A percentile compares a stretch with the other conserved stretches of the same genome.
Evolutionary conservation across 2,113 vertebrate species (phyloP).

Genomic region (Triplophysa siluroides): DNA sequence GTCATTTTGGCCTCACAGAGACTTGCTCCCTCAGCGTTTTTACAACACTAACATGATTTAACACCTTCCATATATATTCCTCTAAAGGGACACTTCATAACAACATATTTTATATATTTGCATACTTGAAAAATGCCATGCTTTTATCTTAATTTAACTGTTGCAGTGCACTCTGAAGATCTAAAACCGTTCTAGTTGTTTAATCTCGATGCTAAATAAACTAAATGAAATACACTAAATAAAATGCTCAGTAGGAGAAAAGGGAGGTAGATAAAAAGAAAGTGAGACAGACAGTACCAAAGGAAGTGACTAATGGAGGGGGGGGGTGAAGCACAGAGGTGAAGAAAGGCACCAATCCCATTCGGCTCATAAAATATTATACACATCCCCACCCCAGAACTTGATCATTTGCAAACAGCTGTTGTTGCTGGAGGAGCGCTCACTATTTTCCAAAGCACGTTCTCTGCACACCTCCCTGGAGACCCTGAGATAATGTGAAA

Average conservation of each 20-base stretch:
- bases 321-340: conserved; percentile 42
- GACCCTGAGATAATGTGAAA: conserved; percentile 67
- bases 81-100: conserved; percentile 42
- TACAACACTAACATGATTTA: conserved; percentile 18
- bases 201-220: not conserved
- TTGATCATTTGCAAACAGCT: conserved; percentile 79
- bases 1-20: too few species aligned
- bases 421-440: conserved; percentile 74
- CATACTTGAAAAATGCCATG: conserved; percentile 69
- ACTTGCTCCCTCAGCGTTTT: too few species aligned
- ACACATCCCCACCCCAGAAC: conserved; percentile 73
- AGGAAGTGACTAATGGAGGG: not conserved
- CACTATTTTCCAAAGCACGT: conserved; percentile 73
- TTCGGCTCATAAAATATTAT: conserved; percentile 74
- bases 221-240: not conserved
- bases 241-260: not conserved
- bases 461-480: conserved; percentile 64
- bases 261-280: not conserved
- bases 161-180: conserved; percentile 52
- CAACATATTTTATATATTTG: conserved; percentile 60
- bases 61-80: conserved; percentile 54
- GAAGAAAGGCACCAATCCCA: conserved; percentile 66
- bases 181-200: not conserved
- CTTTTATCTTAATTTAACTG: conserved; percentile 68
- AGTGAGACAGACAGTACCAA: not conserved